These are phyloP conservation scores for Otolemur garnettii DNA, from an alignment of 2,113 vertebrate genomes.

Conservation along the genomic window DNA sequence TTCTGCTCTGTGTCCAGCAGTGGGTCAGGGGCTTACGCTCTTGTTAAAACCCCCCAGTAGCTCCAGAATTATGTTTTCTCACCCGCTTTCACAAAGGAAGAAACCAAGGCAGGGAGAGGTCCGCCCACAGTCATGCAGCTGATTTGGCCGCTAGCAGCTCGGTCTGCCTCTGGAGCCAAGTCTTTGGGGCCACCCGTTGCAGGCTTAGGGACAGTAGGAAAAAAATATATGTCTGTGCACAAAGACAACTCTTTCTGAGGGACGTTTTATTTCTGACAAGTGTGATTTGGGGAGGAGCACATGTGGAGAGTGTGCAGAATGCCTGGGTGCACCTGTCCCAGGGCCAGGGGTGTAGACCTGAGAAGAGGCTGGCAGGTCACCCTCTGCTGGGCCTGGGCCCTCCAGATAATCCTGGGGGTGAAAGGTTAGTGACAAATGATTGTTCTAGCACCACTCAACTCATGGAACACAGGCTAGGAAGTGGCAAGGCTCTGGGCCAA, in stretches of 20 bases:
- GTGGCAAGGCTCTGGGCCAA: background rate
- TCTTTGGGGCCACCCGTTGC: rapidly evolving
- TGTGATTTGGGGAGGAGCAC: background rate
- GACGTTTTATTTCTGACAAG: background rate
- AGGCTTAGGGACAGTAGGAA: rapidly evolving
- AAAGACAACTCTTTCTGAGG: background rate
- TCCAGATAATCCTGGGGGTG: background rate
- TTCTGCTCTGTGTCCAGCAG: background rate
- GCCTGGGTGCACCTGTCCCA: background rate
- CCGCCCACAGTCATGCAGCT: rapidly evolving
- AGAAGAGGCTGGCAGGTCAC: background rate
- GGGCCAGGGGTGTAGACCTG: background rate
- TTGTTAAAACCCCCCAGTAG: background rate
- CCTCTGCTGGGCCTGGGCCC: background rate
- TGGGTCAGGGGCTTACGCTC: background rate
- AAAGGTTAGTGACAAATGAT: background rate
- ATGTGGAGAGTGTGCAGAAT: too few species aligned
- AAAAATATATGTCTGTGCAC: background rate
- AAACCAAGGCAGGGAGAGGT: background rate
- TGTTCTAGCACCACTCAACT: background rate
- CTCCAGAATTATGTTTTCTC: background rate
- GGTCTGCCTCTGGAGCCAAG: background rate
- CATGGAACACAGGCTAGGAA: background rate
- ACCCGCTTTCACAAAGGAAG: background rate
- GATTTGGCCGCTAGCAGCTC: rapidly evolving